Base-by-base conservation (phyloP, 1,140 invertebrate genomes). In the Drosophila nebulosa region DNA sequence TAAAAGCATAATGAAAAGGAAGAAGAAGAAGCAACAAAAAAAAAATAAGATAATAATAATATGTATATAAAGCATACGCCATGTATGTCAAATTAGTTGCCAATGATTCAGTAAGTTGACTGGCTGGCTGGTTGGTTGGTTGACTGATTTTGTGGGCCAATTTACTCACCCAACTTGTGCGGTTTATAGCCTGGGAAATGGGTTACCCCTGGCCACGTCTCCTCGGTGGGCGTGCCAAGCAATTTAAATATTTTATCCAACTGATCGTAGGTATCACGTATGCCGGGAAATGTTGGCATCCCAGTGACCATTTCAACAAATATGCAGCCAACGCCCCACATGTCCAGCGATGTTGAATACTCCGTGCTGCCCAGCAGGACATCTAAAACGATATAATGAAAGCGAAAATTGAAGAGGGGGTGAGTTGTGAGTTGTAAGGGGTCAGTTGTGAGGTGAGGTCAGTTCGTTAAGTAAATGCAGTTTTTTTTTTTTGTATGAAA, bases 271-370 rank as follows among this genome's bases (percentile, higher is more conserved):
- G 97, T 97, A 92, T 99, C 98, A 84, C 98, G 94, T 83, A 98
- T 97, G 61, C 98, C 98, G 56, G 98, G 98, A 92, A 99, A 99
- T 71, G 97, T 96, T 36, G 98, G 97, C 90, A 97, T 94, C n/a
- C 98, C 98, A 65, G 97, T 98, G 68, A 99, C 94, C 97, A 99
- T 99, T 92, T 99, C 98, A 42, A 98, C 96, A 92, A 99, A 99
- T 92, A 99, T 99, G 92, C 98, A 99, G 22, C 98, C 98, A 53
- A 99, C 98, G 61, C 98, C 98, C 98, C 98, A 99, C 96, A 99
- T 98, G 92, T 99, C 96, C 77, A 97, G 92, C 35, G 96, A 96
- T 60, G 97, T 98, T 18, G 97, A 97, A 92, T 99, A 99, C 90
- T 99, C 96, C 3, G 98, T 99, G 68, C 97, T 98, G 58, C 98